Evolutionary conservation across 2,888 invertebrate species (phyloP), one percentile per base, ranked within the genome.

Genomic region (Aleiodes testaceus): DNA sequence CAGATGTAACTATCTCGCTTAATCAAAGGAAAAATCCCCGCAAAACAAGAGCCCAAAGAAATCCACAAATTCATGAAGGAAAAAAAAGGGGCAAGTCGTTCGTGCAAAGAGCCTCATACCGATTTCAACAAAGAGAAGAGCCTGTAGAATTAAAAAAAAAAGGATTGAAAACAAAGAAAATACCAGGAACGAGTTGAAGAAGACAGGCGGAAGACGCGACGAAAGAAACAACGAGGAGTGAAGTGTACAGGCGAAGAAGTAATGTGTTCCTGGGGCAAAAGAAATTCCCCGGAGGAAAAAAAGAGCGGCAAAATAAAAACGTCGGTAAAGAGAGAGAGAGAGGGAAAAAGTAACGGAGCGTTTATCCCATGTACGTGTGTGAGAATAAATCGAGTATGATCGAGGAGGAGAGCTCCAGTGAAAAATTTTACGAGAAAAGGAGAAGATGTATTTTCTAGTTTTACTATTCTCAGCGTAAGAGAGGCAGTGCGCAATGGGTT

Each of bases 141-240:
- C 26, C 26, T 36, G 2, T 1, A 36, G 11, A 11, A 36, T 36
- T 9, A 36, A 36, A 7, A 49, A 49, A 6, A 16, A n/a, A 6
- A 0, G 49, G 2, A n/a, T 16, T 14, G 36, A 6, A 16, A 42
- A 42, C 18, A 16, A 59, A 59, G 18, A 59, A 36, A 12, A 16
- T 16, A 42, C 30, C 30, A 59, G 36, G 53, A 16, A 14, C 36
- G 50, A 50, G 59, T 16, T 18, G 12, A 16, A 36, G 59, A 59
- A 59, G 59, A 59, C 59, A 59, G 59, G 42, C 59, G 59, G 59
- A 42, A 42, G 42, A 36, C 36, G 18, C 42, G 36, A 42, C 18
- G 59, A 59, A 59, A 59, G 59, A 59, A 59, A 30, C 53, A 53
- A 53, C 53, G 53, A 53, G 53, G 53, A 53, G 53, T 26, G 53